Percentiles rank a stretch among this genome's conserved stretches.
phyloP scores from a whole-genome alignment of 2,888 invertebrate species.

The Antitype chi region DNA sequence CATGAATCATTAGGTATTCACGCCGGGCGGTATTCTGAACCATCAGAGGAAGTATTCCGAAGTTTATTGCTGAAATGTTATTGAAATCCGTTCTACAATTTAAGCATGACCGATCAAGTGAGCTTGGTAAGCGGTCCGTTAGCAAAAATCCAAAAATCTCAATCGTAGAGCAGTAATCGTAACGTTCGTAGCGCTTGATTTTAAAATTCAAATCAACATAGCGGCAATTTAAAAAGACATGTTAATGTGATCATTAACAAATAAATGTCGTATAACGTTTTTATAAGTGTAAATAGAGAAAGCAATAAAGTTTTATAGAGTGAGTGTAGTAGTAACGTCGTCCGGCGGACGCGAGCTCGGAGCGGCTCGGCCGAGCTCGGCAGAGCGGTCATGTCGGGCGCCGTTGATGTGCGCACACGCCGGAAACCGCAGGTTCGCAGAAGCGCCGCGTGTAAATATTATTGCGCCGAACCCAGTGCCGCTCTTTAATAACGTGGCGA shows the following conservation, averaged over 20 bases:
- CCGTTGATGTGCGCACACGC: conserved; percentile 68
- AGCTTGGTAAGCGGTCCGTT: conserved; percentile 23
- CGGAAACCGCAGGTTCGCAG: conserved; percentile 84
- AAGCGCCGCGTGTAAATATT: conserved; percentile 82
- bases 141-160: conserved; percentile 40
- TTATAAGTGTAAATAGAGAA: conserved; percentile 60
- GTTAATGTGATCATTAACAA: conserved; percentile 52
- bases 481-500: conserved; percentile 73
- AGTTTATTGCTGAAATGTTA: conserved; percentile 47
- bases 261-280: conserved; percentile 44
- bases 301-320: conserved; percentile 68
- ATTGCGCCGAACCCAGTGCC: conserved; percentile 73
- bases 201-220: neutral
- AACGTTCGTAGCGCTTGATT: conserved; percentile 6
- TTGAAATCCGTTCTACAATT: conserved; percentile 56
- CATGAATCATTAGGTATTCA: conserved; percentile 47
- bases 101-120: conserved; percentile 43
- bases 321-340: conserved; percentile 60
- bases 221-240: conserved; percentile 17
- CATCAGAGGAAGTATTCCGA: conserved; percentile 37
- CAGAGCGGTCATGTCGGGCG: conserved; percentile 53
- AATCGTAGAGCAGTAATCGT: conserved; percentile 3
- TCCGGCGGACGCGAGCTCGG: conserved; percentile 68
- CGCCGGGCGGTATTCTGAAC: conserved; percentile 1
- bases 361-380: conserved; percentile 60